A percentile compares a stretch with the other conserved stretches of the same genome.
Evolutionary conservation across 2,797 vertebrate genomes (phyloP).

Genomic region (Gallinago nigripennis): DNA sequence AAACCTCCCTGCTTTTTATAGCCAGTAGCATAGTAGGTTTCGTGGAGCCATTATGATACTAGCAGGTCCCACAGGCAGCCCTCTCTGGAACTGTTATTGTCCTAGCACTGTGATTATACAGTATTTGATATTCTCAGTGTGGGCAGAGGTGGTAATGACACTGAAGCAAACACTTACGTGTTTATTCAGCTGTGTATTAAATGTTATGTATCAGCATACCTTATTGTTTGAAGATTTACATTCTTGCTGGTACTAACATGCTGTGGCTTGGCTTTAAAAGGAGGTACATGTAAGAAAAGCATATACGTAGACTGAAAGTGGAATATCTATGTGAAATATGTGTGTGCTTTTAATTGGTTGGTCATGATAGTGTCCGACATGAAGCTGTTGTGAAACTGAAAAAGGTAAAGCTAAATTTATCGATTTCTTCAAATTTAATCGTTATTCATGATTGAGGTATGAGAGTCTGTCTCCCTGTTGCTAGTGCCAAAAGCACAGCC

Average conservation of each 20-base stretch:
- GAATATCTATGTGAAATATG: not conserved
- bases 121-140: not conserved
- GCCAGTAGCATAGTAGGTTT: not conserved
- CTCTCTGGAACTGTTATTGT: not conserved
- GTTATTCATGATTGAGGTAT: not conserved
- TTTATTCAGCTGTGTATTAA: slow-evolving; percentile 24
- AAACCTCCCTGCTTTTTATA: not conserved
- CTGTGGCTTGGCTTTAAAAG: not conserved
- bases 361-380: not conserved
- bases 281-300: not conserved
- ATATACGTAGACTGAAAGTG: not conserved
- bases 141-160: slow-evolving; percentile 19
- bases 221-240: slow-evolving; percentile 14
- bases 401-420: not conserved
- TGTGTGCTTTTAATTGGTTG: not conserved
- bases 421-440: not conserved
- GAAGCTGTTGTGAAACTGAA: not conserved
- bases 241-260: not conserved
- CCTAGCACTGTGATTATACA: not conserved
- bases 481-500: not conserved
- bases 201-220: not conserved
- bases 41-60: not conserved
- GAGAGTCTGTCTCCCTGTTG: not conserved
- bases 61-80: not conserved
- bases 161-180: not conserved